phyloP scores from a whole-genome alignment of 2,888 invertebrate species.

The Scaptomyza parva region DNA sequence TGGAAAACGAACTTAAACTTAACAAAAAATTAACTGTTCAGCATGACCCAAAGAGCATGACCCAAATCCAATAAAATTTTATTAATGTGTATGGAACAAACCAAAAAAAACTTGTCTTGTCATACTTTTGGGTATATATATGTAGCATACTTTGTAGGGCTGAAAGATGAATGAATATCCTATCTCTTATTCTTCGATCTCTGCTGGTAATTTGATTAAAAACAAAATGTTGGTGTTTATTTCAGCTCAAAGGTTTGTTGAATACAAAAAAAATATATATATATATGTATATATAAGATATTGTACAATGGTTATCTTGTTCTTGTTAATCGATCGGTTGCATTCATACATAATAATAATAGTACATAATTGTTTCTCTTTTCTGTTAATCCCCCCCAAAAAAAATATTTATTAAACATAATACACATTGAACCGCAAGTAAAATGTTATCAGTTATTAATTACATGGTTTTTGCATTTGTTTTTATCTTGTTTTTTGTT shows the following conservation, averaged over 20 bases:
- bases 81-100: background rate
- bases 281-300: constrained; percentile 51
- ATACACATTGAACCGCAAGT: constrained; percentile 39
- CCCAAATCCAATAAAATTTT: background rate
- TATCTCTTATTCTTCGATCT: background rate
- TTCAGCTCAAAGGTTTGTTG: constrained; percentile 68
- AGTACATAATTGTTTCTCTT: constrained; percentile 49
- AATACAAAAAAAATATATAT: constrained; percentile 55
- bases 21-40: background rate
- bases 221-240: constrained; percentile 73
- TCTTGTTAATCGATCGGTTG: constrained; percentile 38
- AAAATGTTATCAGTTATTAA: constrained; percentile 34
- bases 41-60: too few species aligned
- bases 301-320: constrained; percentile 67
- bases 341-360: constrained; percentile 50
- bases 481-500: constrained; percentile 10
- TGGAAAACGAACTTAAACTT: background rate
- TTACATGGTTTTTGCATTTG: constrained; percentile 32
- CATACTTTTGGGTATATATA: too few species aligned
- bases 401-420: constrained; percentile 48
- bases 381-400: constrained; percentile 12
- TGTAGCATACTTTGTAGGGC: background rate
- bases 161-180: background rate
- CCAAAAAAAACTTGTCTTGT: background rate
- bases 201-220: constrained; percentile 45